Percentiles rank a stretch among this genome's conserved stretches.
Conservation (phyloP, 2,797 vertebrate genomes). For the Furcifer pardalis region DNA sequence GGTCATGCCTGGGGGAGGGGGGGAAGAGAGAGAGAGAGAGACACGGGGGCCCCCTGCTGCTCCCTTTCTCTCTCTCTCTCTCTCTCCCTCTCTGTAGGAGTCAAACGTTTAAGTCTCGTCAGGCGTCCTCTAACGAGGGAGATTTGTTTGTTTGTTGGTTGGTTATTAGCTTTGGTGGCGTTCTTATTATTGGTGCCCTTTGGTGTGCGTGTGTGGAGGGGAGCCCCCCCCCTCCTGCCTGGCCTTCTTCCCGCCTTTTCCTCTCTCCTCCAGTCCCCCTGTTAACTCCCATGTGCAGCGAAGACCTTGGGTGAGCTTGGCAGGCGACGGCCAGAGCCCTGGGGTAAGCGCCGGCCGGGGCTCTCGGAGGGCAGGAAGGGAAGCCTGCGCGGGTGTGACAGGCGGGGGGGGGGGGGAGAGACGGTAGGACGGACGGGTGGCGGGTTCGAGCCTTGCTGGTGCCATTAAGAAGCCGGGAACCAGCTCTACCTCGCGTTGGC, state of each 20-base stretch:
- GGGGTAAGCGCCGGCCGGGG: neutral
- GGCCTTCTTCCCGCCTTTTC: neutral
- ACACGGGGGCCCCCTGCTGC: too few species aligned
- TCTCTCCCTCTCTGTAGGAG: constrained; percentile 55
- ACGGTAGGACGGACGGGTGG: neutral
- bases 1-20: constrained; percentile 84
- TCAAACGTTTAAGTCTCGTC: constrained; percentile 64
- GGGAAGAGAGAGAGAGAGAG: too few species aligned
- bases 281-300: constrained; percentile 57
- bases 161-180: too few species aligned
- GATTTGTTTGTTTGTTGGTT: too few species aligned
- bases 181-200: neutral
- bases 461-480: neutral
- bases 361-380: neutral
- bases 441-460: neutral
- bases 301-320: constrained; percentile 52
- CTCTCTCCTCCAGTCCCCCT: too few species aligned
- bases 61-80: constrained; percentile 60
- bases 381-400: neutral
- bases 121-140: constrained; percentile 31
- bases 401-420: neutral
- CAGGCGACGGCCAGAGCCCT: constrained; percentile 59
- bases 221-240: too few species aligned
- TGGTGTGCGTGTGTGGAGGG: too few species aligned
- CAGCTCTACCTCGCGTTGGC: neutral